Evolutionary conservation across 2,797 vertebrate genomes (phyloP).

Genomic region (Mormyrops boulengeri): DNA sequence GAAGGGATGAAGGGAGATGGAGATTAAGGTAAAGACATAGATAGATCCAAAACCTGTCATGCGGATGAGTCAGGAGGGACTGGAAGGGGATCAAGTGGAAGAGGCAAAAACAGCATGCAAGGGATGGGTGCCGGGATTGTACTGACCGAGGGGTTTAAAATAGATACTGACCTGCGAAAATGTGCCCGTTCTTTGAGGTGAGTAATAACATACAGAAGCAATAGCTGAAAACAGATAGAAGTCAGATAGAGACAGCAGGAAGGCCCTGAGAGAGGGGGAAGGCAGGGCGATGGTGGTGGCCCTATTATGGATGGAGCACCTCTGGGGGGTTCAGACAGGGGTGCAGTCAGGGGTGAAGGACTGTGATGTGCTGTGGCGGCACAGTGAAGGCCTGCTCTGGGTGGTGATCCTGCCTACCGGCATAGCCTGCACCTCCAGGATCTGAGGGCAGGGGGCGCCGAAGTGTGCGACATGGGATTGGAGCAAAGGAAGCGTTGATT

Average conservation of each 20-base stretch:
- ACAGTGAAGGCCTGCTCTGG: neutral
- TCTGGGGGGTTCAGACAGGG: neutral
- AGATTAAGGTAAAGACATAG: neutral
- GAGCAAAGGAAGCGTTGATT: constrained; percentile 36
- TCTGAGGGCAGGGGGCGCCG: constrained; percentile 32
- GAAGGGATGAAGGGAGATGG: neutral
- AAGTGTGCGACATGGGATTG: constrained; percentile 37
- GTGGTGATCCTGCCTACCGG: neutral
- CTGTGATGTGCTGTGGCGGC: neutral
- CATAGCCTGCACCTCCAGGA: neutral
- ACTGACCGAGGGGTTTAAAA: neutral
- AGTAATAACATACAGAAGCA: constrained; percentile 3
- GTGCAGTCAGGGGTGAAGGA: constrained; percentile 31
- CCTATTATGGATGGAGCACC: constrained; percentile 15
- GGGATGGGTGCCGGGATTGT: constrained; percentile 28
- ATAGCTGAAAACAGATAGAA: constrained; percentile 18
- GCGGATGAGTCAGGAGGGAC: constrained; percentile 22
- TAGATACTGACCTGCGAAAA: neutral
- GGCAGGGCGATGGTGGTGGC: constrained; percentile 27
- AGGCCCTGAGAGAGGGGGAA: constrained; percentile 34
- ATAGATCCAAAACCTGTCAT: constrained; percentile 37
- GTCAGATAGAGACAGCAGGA: constrained; percentile 4
- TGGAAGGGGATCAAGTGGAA: constrained; percentile 23
- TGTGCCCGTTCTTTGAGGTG: neutral
- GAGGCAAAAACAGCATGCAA: constrained; percentile 23